These are phyloP conservation scores for Oscheius sp. DNA, from an alignment of 2,888 invertebrate species.

Conservation along the genomic window DNA sequence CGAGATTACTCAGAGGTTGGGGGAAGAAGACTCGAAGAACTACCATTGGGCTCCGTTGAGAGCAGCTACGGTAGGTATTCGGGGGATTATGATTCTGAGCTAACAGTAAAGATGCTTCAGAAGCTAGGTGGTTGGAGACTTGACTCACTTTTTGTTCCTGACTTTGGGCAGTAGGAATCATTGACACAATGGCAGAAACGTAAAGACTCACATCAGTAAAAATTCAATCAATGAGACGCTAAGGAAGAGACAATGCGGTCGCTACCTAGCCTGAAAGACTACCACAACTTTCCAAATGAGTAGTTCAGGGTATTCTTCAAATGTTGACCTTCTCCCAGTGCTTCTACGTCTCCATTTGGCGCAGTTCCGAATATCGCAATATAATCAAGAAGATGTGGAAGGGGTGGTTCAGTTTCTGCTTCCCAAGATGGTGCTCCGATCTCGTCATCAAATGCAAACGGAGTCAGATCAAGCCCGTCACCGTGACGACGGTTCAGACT, in stretches of 20 bases:
- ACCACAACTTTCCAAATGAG: too few species aligned
- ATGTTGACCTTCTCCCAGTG: constrained; percentile 34
- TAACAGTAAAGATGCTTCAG: background rate
- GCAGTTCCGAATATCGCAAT: constrained; percentile 38
- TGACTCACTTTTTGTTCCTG: too few species aligned
- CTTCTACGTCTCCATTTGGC: constrained; percentile 36
- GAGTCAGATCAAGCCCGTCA: constrained; percentile 14
- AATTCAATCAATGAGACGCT: too few species aligned
- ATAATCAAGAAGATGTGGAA: constrained; percentile 37
- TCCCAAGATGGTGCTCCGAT: background rate
- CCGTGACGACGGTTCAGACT: constrained; percentile 13
- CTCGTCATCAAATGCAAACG: constrained; percentile 14
- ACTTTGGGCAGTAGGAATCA: too few species aligned
- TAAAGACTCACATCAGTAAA: too few species aligned
- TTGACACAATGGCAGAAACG: too few species aligned
- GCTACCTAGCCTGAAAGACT: too few species aligned
- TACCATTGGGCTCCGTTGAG: constrained; percentile 4
- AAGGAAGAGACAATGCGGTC: too few species aligned
- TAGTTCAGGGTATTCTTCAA: constrained; percentile 34
- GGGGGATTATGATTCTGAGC: background rate
- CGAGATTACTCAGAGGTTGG: constrained; percentile 1
- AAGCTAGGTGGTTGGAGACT: too few species aligned
- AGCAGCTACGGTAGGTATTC: constrained; percentile 18
- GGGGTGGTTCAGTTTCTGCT: background rate
- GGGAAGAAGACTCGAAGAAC: too few species aligned